Evolutionary conservation across 2,797 vertebrate species (phyloP).

Genomic region (Discoglossus pictus): DNA sequence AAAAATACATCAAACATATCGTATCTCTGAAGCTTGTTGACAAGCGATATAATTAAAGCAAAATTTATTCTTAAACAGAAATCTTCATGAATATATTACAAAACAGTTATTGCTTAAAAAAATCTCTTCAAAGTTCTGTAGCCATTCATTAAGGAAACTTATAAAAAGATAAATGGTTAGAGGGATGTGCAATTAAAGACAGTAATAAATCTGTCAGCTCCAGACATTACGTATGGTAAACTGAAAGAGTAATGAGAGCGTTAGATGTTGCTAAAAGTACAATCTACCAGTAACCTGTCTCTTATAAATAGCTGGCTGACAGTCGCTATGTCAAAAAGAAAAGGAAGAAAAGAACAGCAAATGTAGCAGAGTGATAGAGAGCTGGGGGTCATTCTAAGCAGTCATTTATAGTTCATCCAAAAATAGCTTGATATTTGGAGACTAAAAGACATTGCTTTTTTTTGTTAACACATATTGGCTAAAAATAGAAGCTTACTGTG

Average conservation of each 20-base stretch:
- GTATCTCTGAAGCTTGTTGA: conserved; percentile 30
- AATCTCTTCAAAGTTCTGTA: conserved; percentile 33
- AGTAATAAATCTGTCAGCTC: conserved; percentile 57
- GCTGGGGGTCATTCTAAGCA: conserved; percentile 27
- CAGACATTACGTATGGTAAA: conserved; percentile 56
- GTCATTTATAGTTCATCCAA: background rate
- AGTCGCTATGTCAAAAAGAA: conserved; percentile 67
- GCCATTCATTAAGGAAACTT: conserved; percentile 33
- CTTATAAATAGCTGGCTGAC: conserved; percentile 55
- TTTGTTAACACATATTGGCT: too few species aligned
- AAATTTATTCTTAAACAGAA: conserved; percentile 41
- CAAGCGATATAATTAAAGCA: conserved; percentile 30
- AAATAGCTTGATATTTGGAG: conserved; percentile 36
- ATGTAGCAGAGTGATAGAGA: conserved; percentile 13
- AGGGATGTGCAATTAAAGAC: conserved; percentile 34
- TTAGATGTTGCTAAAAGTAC: conserved; percentile 60
- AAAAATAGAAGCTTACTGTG: too few species aligned
- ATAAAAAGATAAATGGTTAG: conserved; percentile 37
- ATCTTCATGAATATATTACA: conserved; percentile 35
- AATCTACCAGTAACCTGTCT: conserved; percentile 42
- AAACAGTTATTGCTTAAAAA: background rate
- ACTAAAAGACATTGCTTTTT: too few species aligned
- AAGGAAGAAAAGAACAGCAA: conserved; percentile 54
- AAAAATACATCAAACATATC: conserved; percentile 26
- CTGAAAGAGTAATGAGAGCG: conserved; percentile 60